Conservation (phyloP, 2,797 vertebrate genomes). For the Coracias cyanogaster region DNA sequence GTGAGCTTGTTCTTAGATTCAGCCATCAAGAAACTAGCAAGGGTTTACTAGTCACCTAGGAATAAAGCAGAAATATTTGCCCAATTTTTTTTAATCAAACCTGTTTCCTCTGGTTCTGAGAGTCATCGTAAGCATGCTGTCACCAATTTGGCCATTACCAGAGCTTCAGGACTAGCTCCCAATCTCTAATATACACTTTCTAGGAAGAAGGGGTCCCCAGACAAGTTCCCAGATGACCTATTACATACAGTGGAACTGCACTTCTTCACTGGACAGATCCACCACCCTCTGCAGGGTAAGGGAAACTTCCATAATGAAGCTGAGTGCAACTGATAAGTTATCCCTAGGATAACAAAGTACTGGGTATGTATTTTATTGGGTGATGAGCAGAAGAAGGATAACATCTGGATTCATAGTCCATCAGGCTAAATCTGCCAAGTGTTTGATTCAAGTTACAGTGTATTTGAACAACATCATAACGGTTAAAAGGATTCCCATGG, state of each 20-base stretch:
- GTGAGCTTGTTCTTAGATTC: neutral
- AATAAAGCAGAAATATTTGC: neutral
- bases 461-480: neutral
- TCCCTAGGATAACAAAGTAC: neutral
- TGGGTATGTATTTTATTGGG: slow-evolving; percentile 18
- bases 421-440: neutral
- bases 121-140: neutral
- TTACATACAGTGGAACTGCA: neutral
- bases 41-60: neutral
- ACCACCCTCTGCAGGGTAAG: neutral
- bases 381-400: slow-evolving; percentile 29
- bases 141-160: neutral
- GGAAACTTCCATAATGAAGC: neutral
- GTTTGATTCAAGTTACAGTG: neutral
- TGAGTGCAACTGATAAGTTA: neutral
- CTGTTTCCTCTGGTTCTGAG: neutral
- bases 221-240: neutral
- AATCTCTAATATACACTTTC: neutral
- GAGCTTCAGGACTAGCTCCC: neutral
- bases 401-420: slow-evolving; percentile 51
- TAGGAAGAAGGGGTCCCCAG: neutral
- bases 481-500: slow-evolving; percentile 2
- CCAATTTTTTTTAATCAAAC: neutral
- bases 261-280: neutral
- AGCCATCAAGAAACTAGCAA: neutral